Evolutionary conservation across 2,888 invertebrate genomes (phyloP).

Genomic region (Lucinisca nassula): DNA sequence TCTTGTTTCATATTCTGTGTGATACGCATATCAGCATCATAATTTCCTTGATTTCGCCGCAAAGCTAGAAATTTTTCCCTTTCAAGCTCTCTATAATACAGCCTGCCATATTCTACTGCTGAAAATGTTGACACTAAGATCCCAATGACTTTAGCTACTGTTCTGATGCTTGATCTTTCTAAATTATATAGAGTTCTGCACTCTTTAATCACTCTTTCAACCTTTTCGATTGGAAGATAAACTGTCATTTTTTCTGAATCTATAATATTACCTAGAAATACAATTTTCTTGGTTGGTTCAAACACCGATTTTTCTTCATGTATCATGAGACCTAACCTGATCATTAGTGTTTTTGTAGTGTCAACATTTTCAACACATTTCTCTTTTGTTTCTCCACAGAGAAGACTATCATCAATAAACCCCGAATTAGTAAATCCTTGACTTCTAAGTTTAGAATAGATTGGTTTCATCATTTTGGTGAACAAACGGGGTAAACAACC

Average conservation of each 20-base stretch:
- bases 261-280: slow-evolving; percentile 45
- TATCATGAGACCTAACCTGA: not conserved
- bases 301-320: not conserved
- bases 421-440: not conserved
- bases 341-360: not conserved
- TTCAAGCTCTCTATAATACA: slow-evolving; percentile 40
- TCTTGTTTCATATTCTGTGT: too few relatives aligned
- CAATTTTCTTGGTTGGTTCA: slow-evolving; percentile 12
- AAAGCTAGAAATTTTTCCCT: slow-evolving; percentile 25
- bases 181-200: slow-evolving; percentile 13
- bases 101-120: slow-evolving; percentile 36
- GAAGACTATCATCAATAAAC: not conserved
- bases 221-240: slow-evolving; percentile 9
- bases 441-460: slow-evolving; percentile 38
- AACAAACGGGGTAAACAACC: slow-evolving; percentile 36
- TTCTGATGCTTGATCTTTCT: not conserved
- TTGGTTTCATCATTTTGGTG: slow-evolving; percentile 69
- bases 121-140: slow-evolving; percentile 39
- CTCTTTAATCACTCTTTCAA: not conserved
- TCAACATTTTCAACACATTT: not conserved
- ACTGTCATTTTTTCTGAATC: slow-evolving; percentile 46
- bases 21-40: too few relatives aligned
- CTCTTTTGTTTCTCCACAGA: not conserved
- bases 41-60: too few relatives aligned
- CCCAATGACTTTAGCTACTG: slow-evolving; percentile 42